Conservation (phyloP, 2,888 invertebrate genomes). For the Melieria picta region DNA sequence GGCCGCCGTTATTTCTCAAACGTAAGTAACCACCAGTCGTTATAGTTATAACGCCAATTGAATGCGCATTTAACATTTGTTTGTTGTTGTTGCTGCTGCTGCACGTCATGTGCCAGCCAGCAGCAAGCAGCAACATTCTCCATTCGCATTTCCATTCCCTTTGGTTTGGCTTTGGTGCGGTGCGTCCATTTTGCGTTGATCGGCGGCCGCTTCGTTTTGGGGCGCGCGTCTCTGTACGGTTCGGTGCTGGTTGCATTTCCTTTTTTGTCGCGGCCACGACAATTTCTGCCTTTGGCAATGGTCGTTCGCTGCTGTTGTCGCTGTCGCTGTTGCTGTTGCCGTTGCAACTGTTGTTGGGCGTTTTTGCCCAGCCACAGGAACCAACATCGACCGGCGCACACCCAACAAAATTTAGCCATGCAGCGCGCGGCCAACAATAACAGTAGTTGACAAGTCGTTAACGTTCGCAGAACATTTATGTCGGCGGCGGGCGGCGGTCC, state of each 20-base stretch:
- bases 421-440: conserved; percentile 33
- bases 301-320: conserved; percentile 11
- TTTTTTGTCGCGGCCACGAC: not conserved
- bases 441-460: conserved; percentile 41
- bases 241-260: not conserved
- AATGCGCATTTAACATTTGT: not conserved
- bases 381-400: not conserved
- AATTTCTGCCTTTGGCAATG: not conserved
- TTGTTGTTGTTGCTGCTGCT: not conserved
- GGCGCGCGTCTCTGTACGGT: not conserved
- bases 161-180: not conserved
- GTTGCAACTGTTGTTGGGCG: not conserved
- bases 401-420: conserved; percentile 22
- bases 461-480: conserved; percentile 38
- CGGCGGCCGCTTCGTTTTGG: not conserved
- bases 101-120: too few species aligned
- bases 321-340: conserved; percentile 13
- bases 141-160: not conserved
- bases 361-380: not conserved
- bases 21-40: conserved; percentile 46
- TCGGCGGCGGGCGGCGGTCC: conserved; percentile 29
- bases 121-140: not conserved
- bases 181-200: not conserved
- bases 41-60: not conserved
- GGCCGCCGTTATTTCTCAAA: conserved; percentile 56